These are phyloP conservation scores for Borostomias antarcticus DNA, from an alignment of 2,797 vertebrate species.

Conservation along the genomic window DNA sequence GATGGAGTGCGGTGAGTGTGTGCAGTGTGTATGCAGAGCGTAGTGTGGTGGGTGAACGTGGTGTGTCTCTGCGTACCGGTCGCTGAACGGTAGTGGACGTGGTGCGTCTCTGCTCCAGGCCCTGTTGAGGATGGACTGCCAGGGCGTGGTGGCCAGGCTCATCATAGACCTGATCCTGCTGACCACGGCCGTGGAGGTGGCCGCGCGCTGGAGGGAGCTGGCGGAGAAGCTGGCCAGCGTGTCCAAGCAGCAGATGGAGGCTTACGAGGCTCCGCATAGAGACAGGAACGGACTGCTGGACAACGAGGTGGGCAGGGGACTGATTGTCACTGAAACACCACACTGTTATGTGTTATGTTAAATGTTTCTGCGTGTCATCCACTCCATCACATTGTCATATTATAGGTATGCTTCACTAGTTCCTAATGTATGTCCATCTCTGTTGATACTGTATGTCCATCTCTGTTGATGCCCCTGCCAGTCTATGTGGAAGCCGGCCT, in stretches of 20 bases:
- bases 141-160: slow-evolving; percentile 90
- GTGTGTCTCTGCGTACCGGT: neutral
- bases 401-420: neutral
- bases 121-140: slow-evolving; percentile 95
- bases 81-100: neutral
- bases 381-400: neutral
- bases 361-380: neutral
- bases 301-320: slow-evolving; percentile 82
- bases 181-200: slow-evolving; percentile 94
- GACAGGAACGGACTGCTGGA: slow-evolving; percentile 88
- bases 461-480: slow-evolving; percentile 44
- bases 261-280: slow-evolving; percentile 91
- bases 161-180: slow-evolving; percentile 92
- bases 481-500: slow-evolving; percentile 99
- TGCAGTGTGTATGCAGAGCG: no score
- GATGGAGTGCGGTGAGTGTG: no score
- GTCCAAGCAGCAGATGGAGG: slow-evolving; percentile 94
- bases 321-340: neutral
- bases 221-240: slow-evolving; percentile 91
- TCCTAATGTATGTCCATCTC: neutral
- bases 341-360: neutral
- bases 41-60: neutral
- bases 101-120: slow-evolving; percentile 73
- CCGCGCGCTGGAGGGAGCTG: slow-evolving; percentile 93
- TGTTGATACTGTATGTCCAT: neutral